Conservation (phyloP, 1,140 invertebrate species). For the Octopus sinensis region DNA sequence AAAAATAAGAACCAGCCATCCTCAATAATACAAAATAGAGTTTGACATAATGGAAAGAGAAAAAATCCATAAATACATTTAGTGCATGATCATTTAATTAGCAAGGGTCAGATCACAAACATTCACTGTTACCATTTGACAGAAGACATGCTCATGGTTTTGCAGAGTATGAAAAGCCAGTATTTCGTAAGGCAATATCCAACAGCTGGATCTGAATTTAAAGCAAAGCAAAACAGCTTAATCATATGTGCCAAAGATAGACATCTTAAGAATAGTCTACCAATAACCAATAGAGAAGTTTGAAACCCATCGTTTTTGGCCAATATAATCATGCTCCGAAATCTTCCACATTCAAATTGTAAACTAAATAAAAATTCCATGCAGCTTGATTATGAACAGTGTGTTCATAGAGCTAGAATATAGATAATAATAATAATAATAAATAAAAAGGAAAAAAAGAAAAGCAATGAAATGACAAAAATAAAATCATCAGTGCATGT, state of each 20-base stretch:
- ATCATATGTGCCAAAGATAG: too few relatives aligned
- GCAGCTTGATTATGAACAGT: not conserved
- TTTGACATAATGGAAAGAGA: not conserved
- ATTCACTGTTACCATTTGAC: constrained; percentile 1
- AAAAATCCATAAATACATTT: not conserved
- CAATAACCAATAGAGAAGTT: too few relatives aligned
- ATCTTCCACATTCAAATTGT: not conserved
- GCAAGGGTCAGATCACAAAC: constrained; percentile 5
- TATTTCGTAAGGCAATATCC: not conserved
- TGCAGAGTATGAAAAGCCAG: not conserved
- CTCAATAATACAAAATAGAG: not conserved
- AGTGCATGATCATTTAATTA: not conserved
- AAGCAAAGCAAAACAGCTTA: not conserved
- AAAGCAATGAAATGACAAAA: constrained; percentile 17
- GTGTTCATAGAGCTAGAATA: not conserved
- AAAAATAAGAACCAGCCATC: not conserved
- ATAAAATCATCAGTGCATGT: constrained; percentile 19
- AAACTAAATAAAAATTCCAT: not conserved
- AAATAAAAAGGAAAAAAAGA: constrained; percentile 11
- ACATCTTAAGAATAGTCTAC: too few relatives aligned
- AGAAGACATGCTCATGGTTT: constrained; percentile 9
- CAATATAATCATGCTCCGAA: not conserved
- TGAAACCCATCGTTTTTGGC: too few relatives aligned
- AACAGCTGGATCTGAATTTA: not conserved
- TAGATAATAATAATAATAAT: constrained; percentile 9